Evolutionary conservation across 2,113 vertebrate species (phyloP).

Genomic region (Lipophrys pholis): DNA sequence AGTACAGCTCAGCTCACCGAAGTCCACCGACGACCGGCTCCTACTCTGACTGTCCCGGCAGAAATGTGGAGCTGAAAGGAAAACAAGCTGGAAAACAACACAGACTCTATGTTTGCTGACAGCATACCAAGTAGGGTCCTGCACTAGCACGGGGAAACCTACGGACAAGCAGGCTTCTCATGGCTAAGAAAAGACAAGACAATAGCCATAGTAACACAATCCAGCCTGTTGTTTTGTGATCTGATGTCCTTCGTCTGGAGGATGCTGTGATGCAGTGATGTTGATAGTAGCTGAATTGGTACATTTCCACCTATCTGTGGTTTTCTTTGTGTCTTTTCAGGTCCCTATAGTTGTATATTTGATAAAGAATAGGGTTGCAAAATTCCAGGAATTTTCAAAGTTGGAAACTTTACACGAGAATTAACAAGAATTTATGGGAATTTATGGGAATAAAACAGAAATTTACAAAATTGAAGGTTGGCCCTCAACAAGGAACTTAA

Average conservation of each 20-base stretch:
- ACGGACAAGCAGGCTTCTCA: slow-evolving; percentile 15
- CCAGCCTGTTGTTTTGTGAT: slow-evolving; percentile 1
- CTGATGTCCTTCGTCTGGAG: neutral
- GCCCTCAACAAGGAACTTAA: too few relatives aligned
- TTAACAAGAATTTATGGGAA: too few relatives aligned
- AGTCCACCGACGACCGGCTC: slow-evolving; percentile 5
- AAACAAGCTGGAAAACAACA: slow-evolving; percentile 35
- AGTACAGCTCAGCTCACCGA: slow-evolving; percentile 27
- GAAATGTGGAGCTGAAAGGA: slow-evolving; percentile 23
- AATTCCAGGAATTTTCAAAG: too few relatives aligned
- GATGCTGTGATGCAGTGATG: neutral
- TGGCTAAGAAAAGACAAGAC: slow-evolving; percentile 12
- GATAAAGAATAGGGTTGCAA: too few relatives aligned
- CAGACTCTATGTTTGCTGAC: slow-evolving; percentile 24
- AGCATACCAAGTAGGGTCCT: slow-evolving; percentile 50
- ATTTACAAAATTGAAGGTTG: too few relatives aligned
- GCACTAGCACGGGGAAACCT: slow-evolving; percentile 7
- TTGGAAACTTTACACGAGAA: too few relatives aligned
- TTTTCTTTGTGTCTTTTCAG: too few relatives aligned
- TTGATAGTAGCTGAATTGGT: neutral
- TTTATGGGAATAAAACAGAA: too few relatives aligned
- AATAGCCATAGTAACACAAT: neutral
- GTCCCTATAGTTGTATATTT: too few relatives aligned
- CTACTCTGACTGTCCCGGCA: slow-evolving; percentile 8
- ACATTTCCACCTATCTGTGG: neutral